Percentiles rank a stretch among this genome's conserved stretches.
phyloP scores from a whole-genome alignment of 2,888 invertebrate genomes.

The Bombylius discolor region DNA sequence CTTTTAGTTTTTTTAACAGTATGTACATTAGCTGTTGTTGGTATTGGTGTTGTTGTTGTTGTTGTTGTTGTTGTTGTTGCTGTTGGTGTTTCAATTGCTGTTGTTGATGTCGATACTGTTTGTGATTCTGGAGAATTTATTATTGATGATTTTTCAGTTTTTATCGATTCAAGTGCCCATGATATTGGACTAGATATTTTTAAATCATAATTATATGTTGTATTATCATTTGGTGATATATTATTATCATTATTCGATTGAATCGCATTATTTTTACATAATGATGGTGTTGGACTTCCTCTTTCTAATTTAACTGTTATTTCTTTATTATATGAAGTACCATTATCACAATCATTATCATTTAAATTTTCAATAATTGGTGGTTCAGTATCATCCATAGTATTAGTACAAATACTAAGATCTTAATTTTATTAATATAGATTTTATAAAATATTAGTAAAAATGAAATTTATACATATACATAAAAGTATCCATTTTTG shows the following conservation, averaged over 20 bases:
- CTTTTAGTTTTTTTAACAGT: not conserved
- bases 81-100: conserved; percentile 13
- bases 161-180: conserved; percentile 31
- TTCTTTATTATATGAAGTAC: too few relatives aligned
- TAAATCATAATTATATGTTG: conserved; percentile 29
- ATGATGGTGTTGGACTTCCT: conserved; percentile 12
- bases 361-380: too few relatives aligned
- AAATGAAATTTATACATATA: too few relatives aligned
- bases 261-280: conserved; percentile 8
- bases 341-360: too few relatives aligned
- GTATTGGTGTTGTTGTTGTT: not conserved
- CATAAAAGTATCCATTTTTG: too few relatives aligned
- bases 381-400: too few relatives aligned
- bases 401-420: too few relatives aligned
- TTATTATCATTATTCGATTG: not conserved
- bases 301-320: conserved; percentile 13
- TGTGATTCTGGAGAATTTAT: conserved; percentile 1
- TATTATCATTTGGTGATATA: conserved; percentile 2
- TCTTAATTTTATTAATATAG: too few relatives aligned
- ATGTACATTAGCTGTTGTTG: not conserved
- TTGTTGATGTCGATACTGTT: conserved; percentile 14
- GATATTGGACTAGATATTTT: conserved; percentile 35
- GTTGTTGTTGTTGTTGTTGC: conserved; percentile 4
- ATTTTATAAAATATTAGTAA: too few relatives aligned
- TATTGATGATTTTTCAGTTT: conserved; percentile 8